Evolutionary conservation across 2,113 vertebrate genomes (phyloP), one percentile per base, ranked within the genome.

Genomic region (Pyxicephalus adspersus): DNA sequence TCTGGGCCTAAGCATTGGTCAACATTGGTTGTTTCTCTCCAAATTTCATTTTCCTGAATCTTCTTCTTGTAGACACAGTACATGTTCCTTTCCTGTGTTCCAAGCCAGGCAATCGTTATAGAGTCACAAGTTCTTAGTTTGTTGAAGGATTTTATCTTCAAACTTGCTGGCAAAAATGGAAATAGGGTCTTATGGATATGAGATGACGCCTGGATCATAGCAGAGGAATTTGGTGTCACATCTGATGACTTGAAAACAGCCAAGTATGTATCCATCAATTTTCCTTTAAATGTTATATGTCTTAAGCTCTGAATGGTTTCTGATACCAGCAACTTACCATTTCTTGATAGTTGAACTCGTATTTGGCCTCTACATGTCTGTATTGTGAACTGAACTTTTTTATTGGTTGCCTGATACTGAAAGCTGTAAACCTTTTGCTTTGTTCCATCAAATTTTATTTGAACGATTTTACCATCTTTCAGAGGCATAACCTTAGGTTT

Each of bases 61-160:
- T 84, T 89, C 66, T 90, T 92, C 73, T 88, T 93, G 85, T 96
- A 97, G 31, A 97, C 91, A 0, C 96, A 97, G 84, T 96, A 97
- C 76, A 96, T 91, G 83, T 91, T 95, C 70, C 94, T 87, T 60
- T 97, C 93, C 83, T 95, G 94, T 2, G 95, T 96, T 61, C 95
- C 95, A 83, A 97, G 94, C 96, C 96, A 97, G 55, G 95, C 95
- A 5, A 97, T 87, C 1, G 96, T 97, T 77, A 96, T 89, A 0
- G 94, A 95, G 83, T 90, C 90, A 86, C 96, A 97, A 22, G 92
- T 92, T 71, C 96, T 92, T 86, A 97, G 89, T 84, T 93, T 94
- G 83, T 94, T 96, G 84, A 97, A 97, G 60, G 94, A 95, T 85
- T 95, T 96, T 29, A 97, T 92, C 85, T 96, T 95, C 83, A 97